A percentile compares a stretch with the other conserved stretches of the same genome.
phyloP scores from a whole-genome alignment of 1,140 invertebrate genomes.

The Stegodyphus mimosarum region DNA sequence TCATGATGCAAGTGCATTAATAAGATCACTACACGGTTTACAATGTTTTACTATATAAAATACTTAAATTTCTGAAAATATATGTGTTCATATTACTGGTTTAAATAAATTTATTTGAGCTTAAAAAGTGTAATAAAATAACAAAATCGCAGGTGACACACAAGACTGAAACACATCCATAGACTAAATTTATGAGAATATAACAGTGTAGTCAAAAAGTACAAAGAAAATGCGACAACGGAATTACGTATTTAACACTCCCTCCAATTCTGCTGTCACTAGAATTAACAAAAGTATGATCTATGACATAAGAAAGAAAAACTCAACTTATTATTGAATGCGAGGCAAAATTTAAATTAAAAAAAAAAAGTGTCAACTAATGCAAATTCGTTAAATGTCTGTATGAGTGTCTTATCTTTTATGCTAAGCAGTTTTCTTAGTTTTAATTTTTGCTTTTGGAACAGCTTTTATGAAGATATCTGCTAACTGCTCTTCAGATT shows the following conservation, averaged over 20 bases:
- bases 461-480: conserved; percentile 67
- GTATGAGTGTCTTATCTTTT: not conserved
- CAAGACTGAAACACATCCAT: too few species aligned
- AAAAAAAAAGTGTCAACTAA: not conserved
- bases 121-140: too few species aligned
- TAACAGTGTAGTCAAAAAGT: not conserved
- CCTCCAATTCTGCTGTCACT: not conserved
- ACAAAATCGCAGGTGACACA: too few species aligned
- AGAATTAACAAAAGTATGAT: not conserved
- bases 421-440: not conserved
- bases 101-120: too few species aligned
- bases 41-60: too few species aligned
- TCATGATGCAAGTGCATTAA: too few species aligned
- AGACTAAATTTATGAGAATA: too few species aligned
- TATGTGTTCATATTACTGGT: too few species aligned
- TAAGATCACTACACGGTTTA: too few species aligned
- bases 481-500: conserved; percentile 64
- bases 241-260: not conserved
- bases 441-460: not conserved
- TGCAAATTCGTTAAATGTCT: not conserved
- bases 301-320: not conserved
- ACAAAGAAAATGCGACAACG: not conserved
- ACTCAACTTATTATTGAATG: not conserved
- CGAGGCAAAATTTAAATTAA: not conserved
- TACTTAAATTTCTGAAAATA: too few species aligned